phyloP scores from a whole-genome alignment of 2,888 invertebrate genomes.

The Helleia helle region DNA sequence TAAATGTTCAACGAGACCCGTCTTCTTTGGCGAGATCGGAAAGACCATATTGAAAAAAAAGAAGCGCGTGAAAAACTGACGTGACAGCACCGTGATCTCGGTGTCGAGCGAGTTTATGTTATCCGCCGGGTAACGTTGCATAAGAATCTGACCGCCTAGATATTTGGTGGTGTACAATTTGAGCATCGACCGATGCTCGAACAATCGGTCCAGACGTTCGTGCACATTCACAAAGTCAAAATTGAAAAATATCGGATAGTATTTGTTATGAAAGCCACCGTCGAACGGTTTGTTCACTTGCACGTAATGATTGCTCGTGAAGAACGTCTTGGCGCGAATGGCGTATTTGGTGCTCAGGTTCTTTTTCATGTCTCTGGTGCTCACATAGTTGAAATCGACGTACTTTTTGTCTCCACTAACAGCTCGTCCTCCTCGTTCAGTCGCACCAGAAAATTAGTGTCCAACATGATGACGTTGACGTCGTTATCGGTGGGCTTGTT shows the following conservation, averaged over 20 bases:
- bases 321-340: constrained; percentile 7
- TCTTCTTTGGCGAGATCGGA: background rate
- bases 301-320: constrained; percentile 5
- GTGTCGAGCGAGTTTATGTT: constrained; percentile 1
- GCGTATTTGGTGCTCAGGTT: constrained; percentile 9
- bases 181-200: background rate
- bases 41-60: background rate
- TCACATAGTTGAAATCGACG: constrained; percentile 6
- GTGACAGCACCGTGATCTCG: constrained; percentile 1
- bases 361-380: constrained; percentile 8
- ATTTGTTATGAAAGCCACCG: background rate
- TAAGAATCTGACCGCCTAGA: background rate
- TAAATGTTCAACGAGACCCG: constrained; percentile 4
- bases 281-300: constrained; percentile 6
- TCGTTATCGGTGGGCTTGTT: background rate
- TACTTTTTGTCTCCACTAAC: constrained; percentile 5
- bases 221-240: constrained; percentile 5
- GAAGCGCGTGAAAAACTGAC: constrained; percentile 5
- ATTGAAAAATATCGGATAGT: constrained; percentile 5
- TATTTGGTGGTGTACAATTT: constrained; percentile 2
- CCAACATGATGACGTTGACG: constrained; percentile 1
- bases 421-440: background rate
- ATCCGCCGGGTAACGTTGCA: background rate
- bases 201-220: background rate
- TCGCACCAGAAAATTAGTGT: constrained; percentile 3